Percentiles rank a stretch among this genome's conserved stretches.
Conservation (phyloP, 2,888 invertebrate species). For the Helicoverpa assulta region DNA sequence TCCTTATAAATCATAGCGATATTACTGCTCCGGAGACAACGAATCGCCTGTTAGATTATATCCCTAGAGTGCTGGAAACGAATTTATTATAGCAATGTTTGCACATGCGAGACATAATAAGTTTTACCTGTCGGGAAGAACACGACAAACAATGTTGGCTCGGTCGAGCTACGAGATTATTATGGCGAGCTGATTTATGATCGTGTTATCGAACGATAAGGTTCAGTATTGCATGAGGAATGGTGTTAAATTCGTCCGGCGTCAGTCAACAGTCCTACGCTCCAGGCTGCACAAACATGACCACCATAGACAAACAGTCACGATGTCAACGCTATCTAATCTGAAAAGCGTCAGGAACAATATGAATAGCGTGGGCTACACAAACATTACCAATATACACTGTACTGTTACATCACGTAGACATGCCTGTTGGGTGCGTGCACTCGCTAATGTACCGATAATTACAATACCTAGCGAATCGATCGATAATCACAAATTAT, state of each 20-base stretch:
- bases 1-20: conserved; percentile 40
- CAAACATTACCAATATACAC: conserved; percentile 43
- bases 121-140: conserved; percentile 68
- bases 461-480: conserved; percentile 31
- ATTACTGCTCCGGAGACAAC: conserved; percentile 39
- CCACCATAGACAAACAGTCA: conserved; percentile 81
- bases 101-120: conserved; percentile 59
- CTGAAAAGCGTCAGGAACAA: conserved; percentile 77
- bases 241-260: conserved; percentile 66
- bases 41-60: conserved; percentile 45
- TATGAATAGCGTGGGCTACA: conserved; percentile 59
- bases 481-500: conserved; percentile 31
- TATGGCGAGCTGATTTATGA: conserved; percentile 60
- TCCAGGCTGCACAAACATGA: conserved; percentile 79
- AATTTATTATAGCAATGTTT: conserved; percentile 58
- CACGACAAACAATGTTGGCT: conserved; percentile 59
- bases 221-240: conserved; percentile 68
- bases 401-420: conserved; percentile 49
- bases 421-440: conserved; percentile 23
- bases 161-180: conserved; percentile 48
- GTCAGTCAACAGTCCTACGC: conserved; percentile 73
- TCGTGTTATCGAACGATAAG: conserved; percentile 64
- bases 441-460: conserved; percentile 39
- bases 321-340: conserved; percentile 84
- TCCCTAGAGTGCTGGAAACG: conserved; percentile 32